Conservation (phyloP, 2,797 vertebrate species). For the Fratercula arctica region DNA sequence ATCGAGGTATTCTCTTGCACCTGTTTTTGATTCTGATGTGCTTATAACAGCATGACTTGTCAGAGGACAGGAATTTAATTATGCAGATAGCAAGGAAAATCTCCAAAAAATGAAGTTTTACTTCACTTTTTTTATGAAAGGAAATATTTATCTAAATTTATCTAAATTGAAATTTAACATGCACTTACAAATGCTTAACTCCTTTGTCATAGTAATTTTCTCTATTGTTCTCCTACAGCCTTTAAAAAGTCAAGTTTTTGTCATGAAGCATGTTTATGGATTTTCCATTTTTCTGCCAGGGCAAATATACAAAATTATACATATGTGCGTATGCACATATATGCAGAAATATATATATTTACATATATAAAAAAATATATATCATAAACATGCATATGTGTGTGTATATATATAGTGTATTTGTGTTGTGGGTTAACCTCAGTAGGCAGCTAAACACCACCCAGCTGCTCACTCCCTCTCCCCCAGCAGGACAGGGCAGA, state of each 20-base stretch:
- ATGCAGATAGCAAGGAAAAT: background rate
- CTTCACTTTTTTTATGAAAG: background rate
- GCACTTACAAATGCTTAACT: background rate
- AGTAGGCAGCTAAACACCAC: background rate
- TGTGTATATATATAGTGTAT: background rate
- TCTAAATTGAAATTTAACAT: background rate
- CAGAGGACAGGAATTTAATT: background rate
- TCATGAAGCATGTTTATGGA: background rate
- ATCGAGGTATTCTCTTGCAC: background rate
- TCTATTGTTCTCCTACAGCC: background rate
- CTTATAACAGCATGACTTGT: background rate
- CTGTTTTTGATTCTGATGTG: background rate
- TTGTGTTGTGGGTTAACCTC: background rate
- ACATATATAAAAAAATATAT: too few relatives aligned
- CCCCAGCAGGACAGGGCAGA: background rate
- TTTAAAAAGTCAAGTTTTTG: background rate
- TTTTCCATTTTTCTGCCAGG: background rate
- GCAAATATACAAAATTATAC: background rate
- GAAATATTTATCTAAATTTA: background rate
- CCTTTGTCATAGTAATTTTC: background rate
- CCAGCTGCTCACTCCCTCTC: background rate
- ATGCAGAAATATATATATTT: too few relatives aligned
- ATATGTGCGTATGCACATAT: background rate
- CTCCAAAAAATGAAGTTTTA: background rate
- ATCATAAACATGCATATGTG: background rate